phyloP scores from a whole-genome alignment of 2,888 invertebrate species.

The Pterostichus niger region DNA sequence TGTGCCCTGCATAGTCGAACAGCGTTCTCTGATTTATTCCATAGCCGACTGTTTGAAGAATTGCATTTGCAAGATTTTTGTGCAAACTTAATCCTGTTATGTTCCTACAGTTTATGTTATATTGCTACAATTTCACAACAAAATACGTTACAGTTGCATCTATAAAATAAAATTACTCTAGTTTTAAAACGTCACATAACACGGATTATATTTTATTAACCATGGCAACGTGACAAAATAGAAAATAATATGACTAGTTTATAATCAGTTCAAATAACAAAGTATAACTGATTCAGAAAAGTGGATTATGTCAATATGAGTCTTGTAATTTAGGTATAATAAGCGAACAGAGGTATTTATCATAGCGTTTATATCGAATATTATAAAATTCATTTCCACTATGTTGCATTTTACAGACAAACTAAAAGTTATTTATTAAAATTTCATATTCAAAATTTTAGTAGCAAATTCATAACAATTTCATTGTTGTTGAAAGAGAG shows the following conservation, averaged over 20 bases:
- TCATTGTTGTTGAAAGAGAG: not conserved
- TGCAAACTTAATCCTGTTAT: constrained; percentile 39
- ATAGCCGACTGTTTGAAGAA: constrained; percentile 25
- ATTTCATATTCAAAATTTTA: not conserved
- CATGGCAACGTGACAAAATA: too few species aligned
- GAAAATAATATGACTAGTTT: too few species aligned
- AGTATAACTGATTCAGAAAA: too few species aligned
- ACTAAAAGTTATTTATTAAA: constrained; percentile 9
- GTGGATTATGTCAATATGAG: too few species aligned
- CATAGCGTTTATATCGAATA: too few species aligned
- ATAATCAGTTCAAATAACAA: too few species aligned
- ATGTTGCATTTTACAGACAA: too few species aligned
- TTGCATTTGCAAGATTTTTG: constrained; percentile 52
- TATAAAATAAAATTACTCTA: not conserved
- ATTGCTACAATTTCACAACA: constrained; percentile 14
- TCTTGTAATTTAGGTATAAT: too few species aligned
- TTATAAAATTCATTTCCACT: too few species aligned
- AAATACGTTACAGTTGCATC: not conserved
- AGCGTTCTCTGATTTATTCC: constrained; percentile 45
- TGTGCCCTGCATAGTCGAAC: constrained; percentile 40
- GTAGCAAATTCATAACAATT: not conserved
- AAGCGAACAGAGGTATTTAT: too few species aligned
- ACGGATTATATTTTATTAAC: not conserved
- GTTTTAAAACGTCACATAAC: not conserved
- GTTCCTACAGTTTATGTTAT: constrained; percentile 23